A percentile compares a stretch with the other conserved stretches of the same genome.
Conservation (phyloP, 2,113 vertebrate genomes). For the Ranitomeya imitator region DNA sequence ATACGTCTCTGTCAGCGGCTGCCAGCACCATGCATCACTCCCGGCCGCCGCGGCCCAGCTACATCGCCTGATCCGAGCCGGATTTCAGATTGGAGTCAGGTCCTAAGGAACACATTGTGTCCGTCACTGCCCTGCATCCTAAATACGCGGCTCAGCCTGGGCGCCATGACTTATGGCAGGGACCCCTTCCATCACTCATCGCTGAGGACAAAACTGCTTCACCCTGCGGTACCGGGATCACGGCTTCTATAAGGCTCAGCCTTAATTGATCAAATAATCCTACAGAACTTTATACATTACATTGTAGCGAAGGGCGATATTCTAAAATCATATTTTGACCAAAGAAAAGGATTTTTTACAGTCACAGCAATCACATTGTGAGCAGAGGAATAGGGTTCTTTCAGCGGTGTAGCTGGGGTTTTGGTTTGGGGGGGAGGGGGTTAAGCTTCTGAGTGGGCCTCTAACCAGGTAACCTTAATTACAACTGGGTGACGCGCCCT, state of each 20-base stretch:
- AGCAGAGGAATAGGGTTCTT: too few relatives aligned
- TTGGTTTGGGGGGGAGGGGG: too few relatives aligned
- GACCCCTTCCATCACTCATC: conserved; percentile 21
- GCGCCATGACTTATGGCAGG: conserved; percentile 20
- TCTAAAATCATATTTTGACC: too few relatives aligned
- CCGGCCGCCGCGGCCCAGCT: not conserved
- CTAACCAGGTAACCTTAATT: too few relatives aligned
- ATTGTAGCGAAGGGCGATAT: not conserved
- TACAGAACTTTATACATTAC: not conserved
- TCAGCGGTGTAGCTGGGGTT: too few relatives aligned
- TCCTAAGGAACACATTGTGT: conserved; percentile 29
- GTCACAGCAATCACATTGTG: too few relatives aligned
- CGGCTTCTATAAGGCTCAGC: not conserved
- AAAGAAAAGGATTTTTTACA: too few relatives aligned
- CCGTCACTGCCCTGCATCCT: conserved; percentile 30
- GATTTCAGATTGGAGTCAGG: conserved; percentile 52
- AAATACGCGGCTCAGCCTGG: conserved; percentile 35
- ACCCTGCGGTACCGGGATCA: not conserved
- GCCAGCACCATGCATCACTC: conserved; percentile 24
- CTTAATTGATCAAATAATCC: not conserved
- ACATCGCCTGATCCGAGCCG: not conserved
- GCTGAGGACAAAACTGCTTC: not conserved
- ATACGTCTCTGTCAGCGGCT: conserved; percentile 50
- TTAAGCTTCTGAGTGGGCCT: too few relatives aligned
- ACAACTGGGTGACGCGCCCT: too few relatives aligned